These are phyloP conservation scores for Papilio elwesi DNA, from an alignment of 2,888 invertebrate genomes.

Conservation along the genomic window DNA sequence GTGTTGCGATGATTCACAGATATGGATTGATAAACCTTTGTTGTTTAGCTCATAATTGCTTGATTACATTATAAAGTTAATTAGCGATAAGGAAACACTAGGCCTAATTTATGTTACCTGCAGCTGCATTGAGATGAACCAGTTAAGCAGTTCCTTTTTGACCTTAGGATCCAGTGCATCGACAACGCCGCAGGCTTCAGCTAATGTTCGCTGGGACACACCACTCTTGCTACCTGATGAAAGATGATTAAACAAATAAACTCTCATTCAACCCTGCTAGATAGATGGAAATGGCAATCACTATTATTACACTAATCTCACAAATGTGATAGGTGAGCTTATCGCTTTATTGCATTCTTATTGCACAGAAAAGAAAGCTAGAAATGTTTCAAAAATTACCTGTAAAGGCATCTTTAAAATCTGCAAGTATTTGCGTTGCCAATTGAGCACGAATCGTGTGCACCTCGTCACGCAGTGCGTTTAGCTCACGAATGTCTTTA, in stretches of 20 bases:
- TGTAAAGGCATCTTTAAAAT: conserved; percentile 95
- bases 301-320: not conserved
- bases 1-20: too few species aligned
- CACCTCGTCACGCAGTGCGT: conserved; percentile 92
- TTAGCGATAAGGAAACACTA: too few species aligned
- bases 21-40: too few species aligned
- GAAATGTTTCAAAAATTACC: conserved; percentile 61
- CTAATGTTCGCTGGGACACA: conserved; percentile 63
- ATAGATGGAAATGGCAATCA: not conserved
- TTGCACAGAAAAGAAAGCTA: too few species aligned
- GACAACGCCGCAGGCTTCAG: conserved; percentile 71
- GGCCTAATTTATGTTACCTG: conserved; percentile 72
- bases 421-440: conserved; percentile 94
- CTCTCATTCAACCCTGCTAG: not conserved
- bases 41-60: too few species aligned
- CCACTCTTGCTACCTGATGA: conserved; percentile 61
- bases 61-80: too few species aligned
- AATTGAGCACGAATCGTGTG: conserved; percentile 90
- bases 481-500: conserved; percentile 95
- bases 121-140: conserved; percentile 94
- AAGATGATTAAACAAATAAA: not conserved
- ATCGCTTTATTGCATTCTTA: too few species aligned
- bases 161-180: conserved; percentile 91
- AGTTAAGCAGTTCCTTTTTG: conserved; percentile 92
- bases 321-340: too few species aligned